phyloP scores from a whole-genome alignment of 1,140 invertebrate species.

The Drosophila novamexicana region DNA sequence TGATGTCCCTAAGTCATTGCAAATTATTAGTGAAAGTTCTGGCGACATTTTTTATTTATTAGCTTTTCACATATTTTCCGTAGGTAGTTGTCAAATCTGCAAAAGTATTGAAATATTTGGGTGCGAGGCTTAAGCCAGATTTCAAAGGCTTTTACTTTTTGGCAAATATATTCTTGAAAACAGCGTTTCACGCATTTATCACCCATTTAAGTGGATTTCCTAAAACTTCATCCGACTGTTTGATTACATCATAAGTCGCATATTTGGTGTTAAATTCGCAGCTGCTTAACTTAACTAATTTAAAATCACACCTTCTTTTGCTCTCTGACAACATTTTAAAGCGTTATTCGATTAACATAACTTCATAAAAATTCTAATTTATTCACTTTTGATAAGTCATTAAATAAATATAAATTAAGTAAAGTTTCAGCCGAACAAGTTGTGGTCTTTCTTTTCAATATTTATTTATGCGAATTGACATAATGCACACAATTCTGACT shows the following conservation, averaged over 20 bases:
- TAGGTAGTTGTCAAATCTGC: not conserved
- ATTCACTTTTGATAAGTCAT: slow-evolving; percentile 7
- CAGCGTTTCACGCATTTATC: too few relatives aligned
- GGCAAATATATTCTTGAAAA: too few relatives aligned
- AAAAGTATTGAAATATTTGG: too few relatives aligned
- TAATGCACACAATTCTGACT: slow-evolving; percentile 22
- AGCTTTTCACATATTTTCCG: not conserved
- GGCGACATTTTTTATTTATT: too few relatives aligned
- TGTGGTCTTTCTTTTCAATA: slow-evolving; percentile 8
- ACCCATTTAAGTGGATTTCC: too few relatives aligned
- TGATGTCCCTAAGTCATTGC: not conserved
- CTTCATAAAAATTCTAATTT: slow-evolving; percentile 12
- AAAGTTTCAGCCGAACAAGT: slow-evolving; percentile 21
- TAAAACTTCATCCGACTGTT: too few relatives aligned
- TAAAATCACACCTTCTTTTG: not conserved
- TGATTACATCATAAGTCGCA: too few relatives aligned
- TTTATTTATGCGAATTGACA: slow-evolving; percentile 20
- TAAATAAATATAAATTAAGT: slow-evolving; percentile 14
- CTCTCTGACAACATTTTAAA: not conserved
- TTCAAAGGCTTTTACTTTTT: too few relatives aligned
- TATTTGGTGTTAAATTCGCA: too few relatives aligned
- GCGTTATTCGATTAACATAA: not conserved
- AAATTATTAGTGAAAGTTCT: not conserved
- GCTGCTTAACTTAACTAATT: not conserved
- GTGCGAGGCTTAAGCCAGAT: too few relatives aligned